These are phyloP conservation scores for Nomada hirtipes DNA, from an alignment of 2,888 invertebrate species.

Conservation along the genomic window DNA sequence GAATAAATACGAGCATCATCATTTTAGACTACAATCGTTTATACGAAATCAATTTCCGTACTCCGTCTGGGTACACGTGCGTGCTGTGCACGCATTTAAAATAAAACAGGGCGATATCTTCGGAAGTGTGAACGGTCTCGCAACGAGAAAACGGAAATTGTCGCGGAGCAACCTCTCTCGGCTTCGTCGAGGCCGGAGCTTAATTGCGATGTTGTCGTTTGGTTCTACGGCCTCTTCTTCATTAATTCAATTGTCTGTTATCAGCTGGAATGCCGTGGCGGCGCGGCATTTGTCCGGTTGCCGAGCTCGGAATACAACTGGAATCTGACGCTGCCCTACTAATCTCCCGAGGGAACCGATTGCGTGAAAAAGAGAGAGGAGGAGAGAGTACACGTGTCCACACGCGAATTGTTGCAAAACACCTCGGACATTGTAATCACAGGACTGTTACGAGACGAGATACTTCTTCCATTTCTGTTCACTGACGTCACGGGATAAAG, in stretches of 20 bases:
- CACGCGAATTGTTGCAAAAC: conserved; percentile 22
- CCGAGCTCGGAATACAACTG: conserved; percentile 53
- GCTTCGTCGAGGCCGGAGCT: conserved; percentile 55
- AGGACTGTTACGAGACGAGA: not conserved
- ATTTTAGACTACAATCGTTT: too few species aligned
- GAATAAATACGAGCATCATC: too few species aligned
- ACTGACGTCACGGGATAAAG: conserved; percentile 17
- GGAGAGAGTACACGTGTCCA: not conserved
- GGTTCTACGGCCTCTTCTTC: conserved; percentile 77
- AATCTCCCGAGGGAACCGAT: conserved; percentile 18
- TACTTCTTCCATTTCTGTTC: not conserved
- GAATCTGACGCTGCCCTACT: conserved; percentile 41
- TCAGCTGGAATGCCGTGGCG: conserved; percentile 65
- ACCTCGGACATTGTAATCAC: not conserved
- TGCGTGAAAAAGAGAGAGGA: conserved; percentile 4
- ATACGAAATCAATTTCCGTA: too few species aligned
- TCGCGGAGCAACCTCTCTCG: conserved; percentile 30
- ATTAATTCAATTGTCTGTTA: conserved; percentile 76
- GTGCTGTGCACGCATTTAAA: too few species aligned
- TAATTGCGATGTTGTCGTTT: conserved; percentile 69
- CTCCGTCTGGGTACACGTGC: too few species aligned
- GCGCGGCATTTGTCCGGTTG: conserved; percentile 65
- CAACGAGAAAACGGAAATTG: conserved; percentile 63
- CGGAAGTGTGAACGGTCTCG: not conserved
- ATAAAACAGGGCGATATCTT: not conserved